Evolutionary conservation across 2,113 vertebrate species (phyloP), one percentile per base, ranked within the genome.

Genomic region (Noturus placidus): DNA sequence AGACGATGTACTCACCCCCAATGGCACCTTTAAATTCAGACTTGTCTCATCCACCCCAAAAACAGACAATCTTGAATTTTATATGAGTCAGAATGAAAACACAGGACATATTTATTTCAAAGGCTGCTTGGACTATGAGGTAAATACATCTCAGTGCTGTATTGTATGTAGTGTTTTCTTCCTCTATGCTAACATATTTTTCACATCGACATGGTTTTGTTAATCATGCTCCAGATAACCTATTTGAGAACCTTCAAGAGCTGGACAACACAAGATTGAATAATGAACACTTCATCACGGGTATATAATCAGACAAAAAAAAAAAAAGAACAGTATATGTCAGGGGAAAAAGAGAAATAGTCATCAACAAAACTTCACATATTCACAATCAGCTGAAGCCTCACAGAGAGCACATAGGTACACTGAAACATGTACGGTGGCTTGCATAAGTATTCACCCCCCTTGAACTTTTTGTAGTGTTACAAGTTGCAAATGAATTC

Each of bases 51-150:
- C 94, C 13, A 86, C 38, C 6, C 95, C 94, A 8, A 4, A 72
- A 30, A 81, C 91, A 11, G 50, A 88, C 0, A 89, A 93, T 2
- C 54, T 91, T 10, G 90, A 95, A 82, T 96, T 96, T 88, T 91
- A 87, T 82, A 30, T 95, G 33, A 56, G 9, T 0, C 52, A 91
- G 15, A 14, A 8, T 0, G 10, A 0, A 0, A 0, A 1, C 19
- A 69, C 2, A n/a, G 94, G 91, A 69, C 79, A 0, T 0, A 92
- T 95, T 79, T 91, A 78, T 65, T 95, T 95, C 56, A 93, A 89
- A 70, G 95, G 95, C 5, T 96, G 95, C 85, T 85, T 95, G 88
- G 90, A 95, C 81, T 89, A 94, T 78, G 92, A 94, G 93, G 95
- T 95, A 79, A 91, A 88, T 83, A 88, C 74, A 63, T 7, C 77